phyloP scores from a whole-genome alignment of 2,113 vertebrate species.

The Mastomys coucha region DNA sequence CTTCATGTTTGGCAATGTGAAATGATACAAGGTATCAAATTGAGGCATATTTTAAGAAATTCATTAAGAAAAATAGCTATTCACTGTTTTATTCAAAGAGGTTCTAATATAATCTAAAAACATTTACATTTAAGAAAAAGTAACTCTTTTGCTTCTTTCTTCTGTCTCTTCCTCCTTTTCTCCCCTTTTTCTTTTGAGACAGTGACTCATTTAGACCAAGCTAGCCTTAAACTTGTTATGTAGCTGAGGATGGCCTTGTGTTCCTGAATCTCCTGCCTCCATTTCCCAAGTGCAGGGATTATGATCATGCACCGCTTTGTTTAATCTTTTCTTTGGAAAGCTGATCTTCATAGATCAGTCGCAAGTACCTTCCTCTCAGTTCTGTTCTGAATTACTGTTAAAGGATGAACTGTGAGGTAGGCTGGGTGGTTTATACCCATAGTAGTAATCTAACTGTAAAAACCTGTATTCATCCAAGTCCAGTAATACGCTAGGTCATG shows the following conservation, averaged over 20 bases:
- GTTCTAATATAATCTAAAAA: background rate
- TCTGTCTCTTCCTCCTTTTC: background rate
- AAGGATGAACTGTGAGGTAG: background rate
- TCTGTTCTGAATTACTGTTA: slow-evolving; percentile 51
- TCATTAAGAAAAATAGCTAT: slow-evolving; percentile 7
- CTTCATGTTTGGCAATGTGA: slow-evolving; percentile 43
- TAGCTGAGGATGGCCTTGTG: background rate
- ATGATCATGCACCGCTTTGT: background rate
- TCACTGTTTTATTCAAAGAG: background rate
- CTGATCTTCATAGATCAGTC: slow-evolving; percentile 12
- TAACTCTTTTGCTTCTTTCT: background rate
- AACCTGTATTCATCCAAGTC: background rate
- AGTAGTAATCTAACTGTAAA: slow-evolving; percentile 14
- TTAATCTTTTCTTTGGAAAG: slow-evolving; percentile 52
- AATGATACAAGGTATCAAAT: background rate
- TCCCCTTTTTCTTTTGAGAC: background rate
- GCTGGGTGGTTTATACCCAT: background rate
- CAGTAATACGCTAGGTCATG: background rate
- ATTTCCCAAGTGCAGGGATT: background rate
- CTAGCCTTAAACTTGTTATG: background rate
- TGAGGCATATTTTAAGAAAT: slow-evolving; percentile 58
- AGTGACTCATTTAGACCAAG: background rate
- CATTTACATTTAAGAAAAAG: slow-evolving; percentile 4
- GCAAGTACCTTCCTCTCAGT: background rate
- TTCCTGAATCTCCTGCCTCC: background rate